These are phyloP conservation scores for Latrodectus hesperus DNA, from an alignment of 2,888 invertebrate species.

Conservation along the genomic window DNA sequence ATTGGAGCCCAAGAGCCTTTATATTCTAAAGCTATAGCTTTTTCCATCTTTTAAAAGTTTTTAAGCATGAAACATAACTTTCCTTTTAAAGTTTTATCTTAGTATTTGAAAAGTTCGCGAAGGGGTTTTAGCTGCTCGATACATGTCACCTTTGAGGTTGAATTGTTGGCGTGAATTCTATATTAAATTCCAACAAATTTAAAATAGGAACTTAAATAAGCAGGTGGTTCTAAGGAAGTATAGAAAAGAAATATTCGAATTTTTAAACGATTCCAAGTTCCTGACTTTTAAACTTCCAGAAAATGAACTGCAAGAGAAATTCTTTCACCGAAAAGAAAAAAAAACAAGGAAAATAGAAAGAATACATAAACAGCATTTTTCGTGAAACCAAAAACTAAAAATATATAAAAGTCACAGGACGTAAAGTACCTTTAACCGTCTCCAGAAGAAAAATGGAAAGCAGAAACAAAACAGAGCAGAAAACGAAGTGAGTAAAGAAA, in stretches of 20 bases:
- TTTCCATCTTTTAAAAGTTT: background rate
- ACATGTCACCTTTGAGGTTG: background rate
- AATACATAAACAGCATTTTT: background rate
- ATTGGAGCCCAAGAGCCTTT: no score
- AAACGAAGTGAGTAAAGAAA: slow-evolving; percentile 47
- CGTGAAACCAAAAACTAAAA: slow-evolving; percentile 1
- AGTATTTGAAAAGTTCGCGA: background rate
- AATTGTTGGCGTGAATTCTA: background rate
- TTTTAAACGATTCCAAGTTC: background rate
- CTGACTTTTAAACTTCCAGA: slow-evolving; percentile 7
- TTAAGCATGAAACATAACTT: background rate
- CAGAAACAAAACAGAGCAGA: slow-evolving; percentile 15
- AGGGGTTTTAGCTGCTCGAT: no score
- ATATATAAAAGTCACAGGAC: slow-evolving; percentile 27
- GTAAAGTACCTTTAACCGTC: slow-evolving; percentile 43
- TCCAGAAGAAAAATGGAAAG: slow-evolving; percentile 1
- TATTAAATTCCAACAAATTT: slow-evolving; percentile 7
- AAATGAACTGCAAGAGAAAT: background rate
- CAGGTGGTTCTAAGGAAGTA: no score
- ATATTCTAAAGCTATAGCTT: background rate
- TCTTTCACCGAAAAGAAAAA: background rate
- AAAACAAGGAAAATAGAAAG: background rate
- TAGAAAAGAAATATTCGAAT: background rate
- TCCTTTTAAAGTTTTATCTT: background rate
- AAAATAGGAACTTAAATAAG: background rate